Base-by-base conservation (phyloP, 1,140 invertebrate species). In the Delia radicum region DNA sequence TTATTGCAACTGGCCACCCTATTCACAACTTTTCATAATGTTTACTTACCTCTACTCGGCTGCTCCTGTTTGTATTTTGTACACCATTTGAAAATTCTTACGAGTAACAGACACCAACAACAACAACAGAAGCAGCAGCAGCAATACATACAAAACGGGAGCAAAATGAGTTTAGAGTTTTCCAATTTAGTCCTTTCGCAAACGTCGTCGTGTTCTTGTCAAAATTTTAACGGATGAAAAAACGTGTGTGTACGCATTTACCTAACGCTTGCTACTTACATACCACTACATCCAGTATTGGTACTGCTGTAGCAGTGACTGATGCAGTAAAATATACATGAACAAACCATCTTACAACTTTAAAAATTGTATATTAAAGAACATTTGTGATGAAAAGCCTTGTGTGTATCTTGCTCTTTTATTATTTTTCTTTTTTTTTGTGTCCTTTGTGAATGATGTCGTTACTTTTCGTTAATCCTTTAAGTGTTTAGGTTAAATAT, bases 131-230 rank as follows among this genome's bases (percentile, higher is more conserved):
- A n/a, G n/a, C n/a, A n/a, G n/a, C n/a, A 67, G 33, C 7, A 67
- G 55, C 6, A 28, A 75, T 69, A 33, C 28, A 46, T 42, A 48
- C 73, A 37, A 67, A 42, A 63, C 33, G 71, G n/a, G 71, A 76
- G 29, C 29, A 69, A 69, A n/a, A 69, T 69, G 29, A 73, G 72
- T 55, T 48, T 42, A 18, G 29, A 55, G 48, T 74, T 62, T 74
- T 74, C 33, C 61, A 75, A 74, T 75, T 77, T 69, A 77, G 77
- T 77, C 75, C 77, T 77, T 77, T 75, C 72, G 74, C 75, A 75
- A 61, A 77, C 77, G 74, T 77, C 62, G 77, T 67, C 74, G 77
- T 67, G 76, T 77, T 74, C 74, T 77, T 77, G 76, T 77, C 73
- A 77, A 73, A 72, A 27, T 29, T 72, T 37, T 29, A 69, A 65